Evolutionary conservation across 2,888 invertebrate genomes (phyloP), one percentile per base, ranked within the genome.

Genomic region (Pristionchus fissidentatus): DNA sequence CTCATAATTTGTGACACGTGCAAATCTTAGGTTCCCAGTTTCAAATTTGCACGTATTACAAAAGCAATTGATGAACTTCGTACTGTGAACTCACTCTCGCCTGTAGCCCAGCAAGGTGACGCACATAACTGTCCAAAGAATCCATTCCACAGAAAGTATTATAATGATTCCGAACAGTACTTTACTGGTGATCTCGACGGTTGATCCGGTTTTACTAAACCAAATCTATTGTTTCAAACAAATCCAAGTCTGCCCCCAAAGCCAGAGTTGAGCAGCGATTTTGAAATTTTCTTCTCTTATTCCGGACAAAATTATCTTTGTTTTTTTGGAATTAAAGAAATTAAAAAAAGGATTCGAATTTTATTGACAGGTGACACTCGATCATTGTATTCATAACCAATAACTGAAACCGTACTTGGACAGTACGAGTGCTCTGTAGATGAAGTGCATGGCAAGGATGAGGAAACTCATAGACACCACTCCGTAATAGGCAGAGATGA

Each of bases 381-480:
- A n/a, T n/a, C n/a, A n/a, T n/a, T n/a, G n/a, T n/a, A n/a, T n/a
- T n/a, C n/a, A n/a, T n/a, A n/a, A n/a, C n/a, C n/a, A n/a, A n/a
- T 57, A n/a, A 4, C 29, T 57, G 57, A 15, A 52, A 22, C 5
- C n/a, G 26, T 26, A 66, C 66, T 38, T 66, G 5, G 66, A 66
- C 7, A 73, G 10, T n/a, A 46, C 73, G 26, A 46, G 10, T 0
- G 73, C 73, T 22, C 73, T 73, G 29, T 73, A 73, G 13, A 73
- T 22, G 38, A 73, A 73, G 15, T 73, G 73, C 5, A 19, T 46
- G 10, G 73, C 73, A 29, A 73, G 26, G 13, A 73, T 73, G 73
- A 73, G 35, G 29, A 73, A 73, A 22, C 73, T 73, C 43, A 73
- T 29, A 26, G 73, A 46, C n/a, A 46, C 73, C 3, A 73, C 73